A percentile compares a stretch with the other conserved stretches of the same genome.
Conservation (phyloP, 2,797 vertebrate genomes). For the Crenichthys baileyi region DNA sequence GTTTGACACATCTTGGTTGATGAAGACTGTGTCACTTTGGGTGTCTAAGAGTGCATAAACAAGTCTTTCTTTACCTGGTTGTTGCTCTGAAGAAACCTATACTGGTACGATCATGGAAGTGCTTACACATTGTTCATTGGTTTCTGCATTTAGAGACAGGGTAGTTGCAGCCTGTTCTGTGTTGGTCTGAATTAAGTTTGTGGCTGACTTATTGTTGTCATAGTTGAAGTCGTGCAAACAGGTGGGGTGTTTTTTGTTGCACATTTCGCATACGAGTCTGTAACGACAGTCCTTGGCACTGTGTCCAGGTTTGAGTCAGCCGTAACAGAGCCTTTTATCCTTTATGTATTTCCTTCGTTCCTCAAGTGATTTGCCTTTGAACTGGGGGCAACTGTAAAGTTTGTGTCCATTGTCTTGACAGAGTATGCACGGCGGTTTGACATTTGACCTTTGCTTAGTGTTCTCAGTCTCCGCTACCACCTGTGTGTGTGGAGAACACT, state of each 20-base stretch:
- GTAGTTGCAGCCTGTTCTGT: slow-evolving; percentile 5
- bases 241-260: slow-evolving; percentile 25
- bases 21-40: slow-evolving; percentile 24
- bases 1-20: slow-evolving; percentile 6
- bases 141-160: slow-evolving; percentile 3
- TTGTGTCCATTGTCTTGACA: slow-evolving; percentile 15
- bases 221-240: slow-evolving; percentile 21
- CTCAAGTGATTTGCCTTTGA: slow-evolving; percentile 3
- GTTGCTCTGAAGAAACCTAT: slow-evolving; percentile 13
- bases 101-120: slow-evolving; percentile 31
- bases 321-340: slow-evolving; percentile 27
- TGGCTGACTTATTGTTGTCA: not conserved
- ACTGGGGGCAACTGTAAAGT: slow-evolving; percentile 13
- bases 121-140: not conserved
- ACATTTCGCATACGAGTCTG: slow-evolving; percentile 10
- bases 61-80: slow-evolving; percentile 4
- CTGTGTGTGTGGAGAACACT: slow-evolving; percentile 15
- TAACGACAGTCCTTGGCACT: slow-evolving; percentile 15
- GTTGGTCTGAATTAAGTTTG: not conserved
- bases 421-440: slow-evolving; percentile 7
- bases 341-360: slow-evolving; percentile 21
- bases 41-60: slow-evolving; percentile 27
- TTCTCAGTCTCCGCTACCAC: not conserved
- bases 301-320: slow-evolving; percentile 24
- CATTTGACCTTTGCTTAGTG: not conserved